Conservation (phyloP, 2,113 vertebrate species). For the Tylochromis polylepis region DNA sequence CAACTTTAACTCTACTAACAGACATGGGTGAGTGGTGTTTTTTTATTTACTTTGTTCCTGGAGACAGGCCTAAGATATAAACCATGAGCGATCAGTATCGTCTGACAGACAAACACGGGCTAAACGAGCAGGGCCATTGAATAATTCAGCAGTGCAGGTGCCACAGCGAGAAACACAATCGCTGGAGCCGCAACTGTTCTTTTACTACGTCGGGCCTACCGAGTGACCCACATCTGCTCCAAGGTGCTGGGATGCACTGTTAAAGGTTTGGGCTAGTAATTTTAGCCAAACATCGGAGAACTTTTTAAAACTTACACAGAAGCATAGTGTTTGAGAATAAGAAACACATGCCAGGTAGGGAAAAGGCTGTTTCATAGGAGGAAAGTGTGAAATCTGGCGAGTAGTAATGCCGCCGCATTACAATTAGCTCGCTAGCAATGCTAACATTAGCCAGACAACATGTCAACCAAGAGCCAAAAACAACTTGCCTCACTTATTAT, state of each 20-base stretch:
- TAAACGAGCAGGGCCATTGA: slow-evolving; percentile 47
- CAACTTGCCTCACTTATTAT: neutral
- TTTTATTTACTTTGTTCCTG: neutral
- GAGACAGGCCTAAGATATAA: slow-evolving; percentile 3
- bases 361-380: no score
- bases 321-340: fast-evolving
- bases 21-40: neutral
- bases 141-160: slow-evolving; percentile 63
- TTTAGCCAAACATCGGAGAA: neutral
- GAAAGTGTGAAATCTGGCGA: neutral
- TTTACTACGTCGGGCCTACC: slow-evolving; percentile 35
- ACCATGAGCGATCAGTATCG: slow-evolving; percentile 42
- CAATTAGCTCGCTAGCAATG: neutral
- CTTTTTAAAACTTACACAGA: neutral
- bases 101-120: slow-evolving; percentile 51
- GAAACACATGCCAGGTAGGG: neutral
- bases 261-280: neutral
- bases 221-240: slow-evolving; percentile 35
- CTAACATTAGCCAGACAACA: slow-evolving; percentile 12
- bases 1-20: neutral
- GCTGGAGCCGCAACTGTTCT: slow-evolving; percentile 4
- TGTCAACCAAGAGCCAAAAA: neutral
- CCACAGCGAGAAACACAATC: slow-evolving; percentile 64
- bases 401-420: slow-evolving; percentile 42
- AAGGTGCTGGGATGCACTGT: neutral